phyloP scores from a whole-genome alignment of 2,888 invertebrate species.

The Chaitophorus viminalis region DNA sequence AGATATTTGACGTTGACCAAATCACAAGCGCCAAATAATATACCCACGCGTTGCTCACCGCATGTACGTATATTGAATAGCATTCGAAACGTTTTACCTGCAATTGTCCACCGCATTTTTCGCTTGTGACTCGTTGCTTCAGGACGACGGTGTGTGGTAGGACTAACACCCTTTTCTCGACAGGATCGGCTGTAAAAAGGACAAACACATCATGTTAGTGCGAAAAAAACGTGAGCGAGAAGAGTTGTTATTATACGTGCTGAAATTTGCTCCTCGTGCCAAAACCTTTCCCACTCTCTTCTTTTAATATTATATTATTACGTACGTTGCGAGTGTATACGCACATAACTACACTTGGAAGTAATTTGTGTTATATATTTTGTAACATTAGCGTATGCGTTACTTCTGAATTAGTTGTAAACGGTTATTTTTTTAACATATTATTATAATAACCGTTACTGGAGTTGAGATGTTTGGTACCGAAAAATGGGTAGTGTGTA shows the following conservation, averaged over 20 bases:
- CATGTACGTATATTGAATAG: too few relatives aligned
- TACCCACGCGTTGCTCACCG: too few relatives aligned
- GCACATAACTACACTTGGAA: background rate
- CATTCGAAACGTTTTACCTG: slow-evolving; percentile 18
- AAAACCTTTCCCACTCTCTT: background rate
- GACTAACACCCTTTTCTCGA: background rate
- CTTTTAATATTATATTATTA: background rate
- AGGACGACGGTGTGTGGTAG: background rate
- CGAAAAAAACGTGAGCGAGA: background rate
- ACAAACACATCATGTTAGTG: slow-evolving; percentile 17
- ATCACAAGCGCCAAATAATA: too few relatives aligned
- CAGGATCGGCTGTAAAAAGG: slow-evolving; percentile 33
- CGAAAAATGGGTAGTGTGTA: too few relatives aligned
- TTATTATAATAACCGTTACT: too few relatives aligned
- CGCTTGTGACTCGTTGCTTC: background rate
- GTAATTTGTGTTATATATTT: too few relatives aligned
- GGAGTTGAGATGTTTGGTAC: too few relatives aligned
- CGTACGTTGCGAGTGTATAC: background rate
- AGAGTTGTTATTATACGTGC: background rate
- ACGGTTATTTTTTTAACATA: too few relatives aligned
- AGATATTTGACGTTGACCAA: too few relatives aligned
- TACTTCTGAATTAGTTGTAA: too few relatives aligned
- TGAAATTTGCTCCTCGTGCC: slow-evolving; percentile 7
- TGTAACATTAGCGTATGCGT: too few relatives aligned
- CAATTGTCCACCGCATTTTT: slow-evolving; percentile 51